Conservation (phyloP, 1,140 invertebrate genomes). For the Liolophura sinensis region DNA sequence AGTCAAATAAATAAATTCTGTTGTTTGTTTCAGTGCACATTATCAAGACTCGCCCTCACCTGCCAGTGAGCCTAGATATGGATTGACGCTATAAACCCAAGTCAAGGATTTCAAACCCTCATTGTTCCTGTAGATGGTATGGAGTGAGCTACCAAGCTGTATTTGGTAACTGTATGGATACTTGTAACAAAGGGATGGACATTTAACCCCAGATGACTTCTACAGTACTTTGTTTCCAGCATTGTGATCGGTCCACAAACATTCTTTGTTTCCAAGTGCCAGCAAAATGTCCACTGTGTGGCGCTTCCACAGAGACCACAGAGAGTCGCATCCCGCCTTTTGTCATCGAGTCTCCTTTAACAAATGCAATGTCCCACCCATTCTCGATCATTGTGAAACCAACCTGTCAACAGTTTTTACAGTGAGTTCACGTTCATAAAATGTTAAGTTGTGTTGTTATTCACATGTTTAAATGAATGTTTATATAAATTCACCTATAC, state of each 20-base stretch:
- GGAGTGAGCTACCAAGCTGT: no score
- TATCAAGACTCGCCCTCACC: no score
- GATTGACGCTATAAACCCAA: no score
- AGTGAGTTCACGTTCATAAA: conserved; percentile 63
- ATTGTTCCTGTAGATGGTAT: no score
- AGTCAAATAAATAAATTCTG: no score
- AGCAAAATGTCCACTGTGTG: conserved; percentile 72
- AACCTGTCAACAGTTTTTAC: conserved; percentile 78
- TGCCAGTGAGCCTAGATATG: no score
- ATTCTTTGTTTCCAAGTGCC: conserved; percentile 77
- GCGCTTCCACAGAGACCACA: conserved; percentile 64
- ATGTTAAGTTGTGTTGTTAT: neutral
- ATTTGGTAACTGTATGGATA: no score
- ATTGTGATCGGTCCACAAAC: conserved; percentile 71
- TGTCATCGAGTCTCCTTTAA: conserved; percentile 78
- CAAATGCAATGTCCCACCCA: conserved; percentile 72
- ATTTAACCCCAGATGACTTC: no score
- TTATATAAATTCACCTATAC: neutral
- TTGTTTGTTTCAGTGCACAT: no score
- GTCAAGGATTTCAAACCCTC: no score
- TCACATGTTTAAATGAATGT: conserved; percentile 28
- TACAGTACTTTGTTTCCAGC: conserved; percentile 69
- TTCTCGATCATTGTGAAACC: conserved; percentile 78
- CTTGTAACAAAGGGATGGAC: no score
- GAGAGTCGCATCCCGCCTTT: conserved; percentile 73